Evolutionary conservation across 1,140 invertebrate genomes (phyloP).

Genomic region (Calephelis nemesis): DNA sequence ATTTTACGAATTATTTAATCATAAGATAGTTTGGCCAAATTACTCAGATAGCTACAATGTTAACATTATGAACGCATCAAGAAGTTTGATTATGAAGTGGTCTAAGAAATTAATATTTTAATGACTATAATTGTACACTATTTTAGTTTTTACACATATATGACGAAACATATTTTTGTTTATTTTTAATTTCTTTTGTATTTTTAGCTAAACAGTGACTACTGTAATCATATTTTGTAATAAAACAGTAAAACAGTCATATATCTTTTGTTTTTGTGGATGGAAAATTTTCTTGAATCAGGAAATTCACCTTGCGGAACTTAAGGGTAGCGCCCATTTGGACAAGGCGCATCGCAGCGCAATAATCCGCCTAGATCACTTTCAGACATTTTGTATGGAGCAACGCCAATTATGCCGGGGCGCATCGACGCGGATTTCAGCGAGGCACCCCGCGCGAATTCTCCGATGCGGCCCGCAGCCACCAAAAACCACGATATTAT

Average conservation of each 20-base stretch:
- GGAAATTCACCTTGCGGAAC: no score
- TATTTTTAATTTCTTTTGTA: constrained; percentile 16
- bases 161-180: constrained; percentile 13
- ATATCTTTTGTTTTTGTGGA: not conserved
- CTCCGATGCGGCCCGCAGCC: no score
- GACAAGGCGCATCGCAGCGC: no score
- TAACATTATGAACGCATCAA: not conserved
- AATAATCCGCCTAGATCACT: no score
- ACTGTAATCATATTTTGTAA: constrained; percentile 14
- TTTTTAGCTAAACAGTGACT: constrained; percentile 16
- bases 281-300: no score
- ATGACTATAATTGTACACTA: not conserved
- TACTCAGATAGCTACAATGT: not conserved
- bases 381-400: no score
- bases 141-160: constrained; percentile 1
- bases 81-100: not conserved
- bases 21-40: not conserved
- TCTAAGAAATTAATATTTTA: not conserved
- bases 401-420: no score
- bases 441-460: no score
- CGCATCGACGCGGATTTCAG: no score
- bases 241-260: not conserved
- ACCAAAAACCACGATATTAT: no score
- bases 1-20: not conserved
- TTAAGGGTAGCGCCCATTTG: no score